Conservation (phyloP, 2,113 vertebrate genomes). For the Callaeas wilsoni region DNA sequence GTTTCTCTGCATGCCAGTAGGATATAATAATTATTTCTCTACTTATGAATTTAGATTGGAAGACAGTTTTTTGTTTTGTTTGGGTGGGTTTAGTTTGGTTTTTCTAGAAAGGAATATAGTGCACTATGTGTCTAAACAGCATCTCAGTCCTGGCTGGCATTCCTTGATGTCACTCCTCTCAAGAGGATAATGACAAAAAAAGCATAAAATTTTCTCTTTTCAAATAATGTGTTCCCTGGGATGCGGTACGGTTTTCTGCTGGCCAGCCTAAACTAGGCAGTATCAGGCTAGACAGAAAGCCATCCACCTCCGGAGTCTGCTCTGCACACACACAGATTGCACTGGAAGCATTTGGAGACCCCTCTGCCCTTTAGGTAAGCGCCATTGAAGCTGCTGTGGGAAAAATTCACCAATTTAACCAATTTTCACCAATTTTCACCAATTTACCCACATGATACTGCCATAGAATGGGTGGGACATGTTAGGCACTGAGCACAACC, state of each 20-base stretch:
- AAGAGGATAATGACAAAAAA: neutral
- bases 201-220: neutral
- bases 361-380: neutral
- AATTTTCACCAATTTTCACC: too few species aligned
- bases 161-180: neutral
- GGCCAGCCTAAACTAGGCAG: neutral
- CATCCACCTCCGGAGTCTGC: neutral
- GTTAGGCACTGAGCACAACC: neutral
- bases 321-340: neutral
- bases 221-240: neutral
- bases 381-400: neutral
- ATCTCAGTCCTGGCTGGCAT: neutral
- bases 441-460: neutral
- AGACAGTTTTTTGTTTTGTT: neutral
- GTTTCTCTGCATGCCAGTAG: neutral
- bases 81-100: neutral
- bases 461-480: neutral
- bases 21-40: neutral
- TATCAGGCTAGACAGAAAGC: neutral
- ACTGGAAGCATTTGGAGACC: neutral
- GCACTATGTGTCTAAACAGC: neutral
- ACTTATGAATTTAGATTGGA: neutral
- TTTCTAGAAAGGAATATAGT: neutral
- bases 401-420: neutral
- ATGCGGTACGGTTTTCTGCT: neutral